A percentile compares a stretch with the other conserved stretches of the same genome.
These are phyloP conservation scores for Solen grandis DNA, from an alignment of 1,140 invertebrate species.

Conservation along the genomic window DNA sequence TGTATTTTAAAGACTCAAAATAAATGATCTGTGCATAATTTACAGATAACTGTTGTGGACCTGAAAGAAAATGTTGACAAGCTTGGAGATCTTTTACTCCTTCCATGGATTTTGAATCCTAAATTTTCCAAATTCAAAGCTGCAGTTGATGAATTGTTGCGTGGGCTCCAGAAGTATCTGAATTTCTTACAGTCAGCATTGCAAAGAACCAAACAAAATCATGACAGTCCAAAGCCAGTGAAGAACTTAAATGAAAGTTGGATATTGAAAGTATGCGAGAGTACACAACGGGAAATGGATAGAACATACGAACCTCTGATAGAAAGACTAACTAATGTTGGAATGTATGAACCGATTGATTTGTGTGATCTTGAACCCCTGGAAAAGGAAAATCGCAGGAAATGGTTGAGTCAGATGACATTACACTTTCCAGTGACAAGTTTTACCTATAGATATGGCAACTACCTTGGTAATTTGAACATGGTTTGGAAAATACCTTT, in stretches of 20 bases:
- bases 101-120: constrained; percentile 22
- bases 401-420: constrained; percentile 10
- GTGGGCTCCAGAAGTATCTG: constrained; percentile 3
- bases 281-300: constrained; percentile 1
- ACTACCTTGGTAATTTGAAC: constrained; percentile 17
- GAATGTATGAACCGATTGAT: constrained; percentile 18
- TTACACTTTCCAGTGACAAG: constrained; percentile 14
- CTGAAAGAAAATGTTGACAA: constrained; percentile 16
- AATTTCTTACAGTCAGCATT: constrained; percentile 4
- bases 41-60: constrained; percentile 8
- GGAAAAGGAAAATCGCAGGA: constrained; percentile 11
- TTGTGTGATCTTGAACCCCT: constrained; percentile 7
- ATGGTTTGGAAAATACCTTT: constrained; percentile 22
- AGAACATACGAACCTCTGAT: constrained; percentile 10
- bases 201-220: neutral
- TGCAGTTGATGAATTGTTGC: neutral
- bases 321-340: neutral
- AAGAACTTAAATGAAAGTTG: constrained; percentile 27
- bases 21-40: neutral
- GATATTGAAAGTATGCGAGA: constrained; percentile 1
- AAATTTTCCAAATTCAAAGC: constrained; percentile 15
- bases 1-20: constrained; percentile 7
- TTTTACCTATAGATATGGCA: constrained; percentile 13
- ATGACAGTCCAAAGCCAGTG: constrained; percentile 6
- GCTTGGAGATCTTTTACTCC: constrained; percentile 10